Evolutionary conservation across 2,797 vertebrate genomes (phyloP).

Genomic region (Nasua narica): DNA sequence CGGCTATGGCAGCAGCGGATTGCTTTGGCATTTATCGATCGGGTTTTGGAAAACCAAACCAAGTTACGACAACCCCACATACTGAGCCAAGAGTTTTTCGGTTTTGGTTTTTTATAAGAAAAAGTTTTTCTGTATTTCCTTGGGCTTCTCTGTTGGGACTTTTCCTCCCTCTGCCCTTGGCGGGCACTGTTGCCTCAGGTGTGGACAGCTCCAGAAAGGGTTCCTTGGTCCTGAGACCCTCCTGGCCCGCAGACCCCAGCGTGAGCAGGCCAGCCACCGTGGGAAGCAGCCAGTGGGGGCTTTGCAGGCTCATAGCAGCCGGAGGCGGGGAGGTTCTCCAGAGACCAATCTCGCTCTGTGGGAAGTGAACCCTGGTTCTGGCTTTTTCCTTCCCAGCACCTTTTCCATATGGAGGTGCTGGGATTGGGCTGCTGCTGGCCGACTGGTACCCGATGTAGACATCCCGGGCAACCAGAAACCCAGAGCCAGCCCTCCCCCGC

Average conservation of each 20-base stretch:
- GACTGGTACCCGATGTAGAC: background rate
- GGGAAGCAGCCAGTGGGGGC: background rate
- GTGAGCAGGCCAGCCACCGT: background rate
- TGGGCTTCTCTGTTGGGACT: constrained; percentile 54
- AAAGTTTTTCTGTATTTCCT: constrained; percentile 29
- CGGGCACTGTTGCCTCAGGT: constrained; percentile 60
- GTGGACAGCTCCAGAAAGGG: constrained; percentile 78
- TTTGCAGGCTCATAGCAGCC: background rate
- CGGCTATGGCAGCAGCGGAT: constrained; percentile 80
- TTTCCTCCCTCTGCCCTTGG: constrained; percentile 33
- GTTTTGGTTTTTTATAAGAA: background rate
- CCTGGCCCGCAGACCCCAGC: background rate
- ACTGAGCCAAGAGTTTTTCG: constrained; percentile 28
- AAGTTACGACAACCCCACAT: background rate
- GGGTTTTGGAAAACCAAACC: constrained; percentile 66
- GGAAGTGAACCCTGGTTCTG: background rate
- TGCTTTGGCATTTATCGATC: constrained; percentile 66
- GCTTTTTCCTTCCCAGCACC: background rate
- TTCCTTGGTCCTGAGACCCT: background rate
- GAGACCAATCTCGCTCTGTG: background rate
- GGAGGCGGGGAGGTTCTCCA: background rate
- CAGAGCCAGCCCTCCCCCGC: background rate
- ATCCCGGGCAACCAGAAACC: background rate
- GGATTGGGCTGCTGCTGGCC: background rate
- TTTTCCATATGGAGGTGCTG: background rate